These are phyloP conservation scores for Trypoxylon attenuatum DNA, from an alignment of 2,888 invertebrate species.

Conservation along the genomic window DNA sequence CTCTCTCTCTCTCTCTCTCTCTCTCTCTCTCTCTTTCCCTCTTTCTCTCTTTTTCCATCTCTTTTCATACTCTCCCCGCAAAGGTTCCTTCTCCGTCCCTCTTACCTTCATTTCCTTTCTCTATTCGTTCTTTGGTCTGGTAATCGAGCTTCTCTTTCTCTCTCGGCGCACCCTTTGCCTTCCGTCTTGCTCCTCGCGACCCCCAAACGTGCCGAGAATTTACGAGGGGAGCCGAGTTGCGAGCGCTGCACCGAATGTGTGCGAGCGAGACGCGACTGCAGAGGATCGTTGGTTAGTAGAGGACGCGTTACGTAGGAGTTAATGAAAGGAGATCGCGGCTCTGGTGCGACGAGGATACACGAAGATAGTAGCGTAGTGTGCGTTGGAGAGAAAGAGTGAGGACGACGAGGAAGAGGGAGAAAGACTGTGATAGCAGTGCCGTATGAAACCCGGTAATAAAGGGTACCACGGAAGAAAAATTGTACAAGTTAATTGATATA, in stretches of 20 bases:
- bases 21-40: background rate
- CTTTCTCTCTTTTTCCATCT: background rate
- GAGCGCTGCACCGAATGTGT: slow-evolving; percentile 20
- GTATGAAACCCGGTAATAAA: slow-evolving; percentile 24
- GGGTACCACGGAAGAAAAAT: too few species aligned
- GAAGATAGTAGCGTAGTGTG: slow-evolving; percentile 27
- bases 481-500: too few species aligned
- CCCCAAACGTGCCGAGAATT: slow-evolving; percentile 53
- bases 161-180: slow-evolving; percentile 12
- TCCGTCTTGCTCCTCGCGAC: slow-evolving; percentile 6
- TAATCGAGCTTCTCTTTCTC: background rate
- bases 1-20: too few species aligned
- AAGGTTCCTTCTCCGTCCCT: background rate
- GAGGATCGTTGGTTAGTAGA: slow-evolving; percentile 14
- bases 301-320: slow-evolving; percentile 22
- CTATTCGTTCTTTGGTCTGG: background rate
- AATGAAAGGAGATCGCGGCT: slow-evolving; percentile 31
- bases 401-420: slow-evolving; percentile 17
- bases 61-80: background rate
- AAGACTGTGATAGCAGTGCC: slow-evolving; percentile 34
- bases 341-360: slow-evolving; percentile 29
- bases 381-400: slow-evolving; percentile 16
- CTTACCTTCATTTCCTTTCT: background rate
- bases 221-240: slow-evolving; percentile 48
- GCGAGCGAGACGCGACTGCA: background rate